These are phyloP conservation scores for Habropoda laboriosa DNA, from an alignment of 1,140 invertebrate species.

Conservation along the genomic window DNA sequence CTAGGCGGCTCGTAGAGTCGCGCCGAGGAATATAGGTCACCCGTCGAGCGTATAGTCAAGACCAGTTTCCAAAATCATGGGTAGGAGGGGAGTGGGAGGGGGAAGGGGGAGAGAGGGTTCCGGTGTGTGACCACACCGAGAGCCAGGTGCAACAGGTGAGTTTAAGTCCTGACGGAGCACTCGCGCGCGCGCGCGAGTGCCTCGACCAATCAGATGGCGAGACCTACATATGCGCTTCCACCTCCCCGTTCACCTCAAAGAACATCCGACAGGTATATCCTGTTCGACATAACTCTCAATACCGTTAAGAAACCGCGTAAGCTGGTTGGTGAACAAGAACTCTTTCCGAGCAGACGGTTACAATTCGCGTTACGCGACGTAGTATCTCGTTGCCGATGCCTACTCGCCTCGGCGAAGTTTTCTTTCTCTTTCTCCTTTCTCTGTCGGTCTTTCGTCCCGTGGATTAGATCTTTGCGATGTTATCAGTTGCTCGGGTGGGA, in stretches of 20 bases:
- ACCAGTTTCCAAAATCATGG: slow-evolving; percentile 60
- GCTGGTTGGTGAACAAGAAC: slow-evolving; percentile 34
- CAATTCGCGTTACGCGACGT: background rate
- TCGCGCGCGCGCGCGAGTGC: slow-evolving; percentile 30
- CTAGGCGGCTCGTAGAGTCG: background rate
- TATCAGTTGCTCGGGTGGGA: too few relatives aligned
- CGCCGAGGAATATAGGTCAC: slow-evolving; percentile 18
- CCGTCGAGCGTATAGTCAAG: slow-evolving; percentile 16
- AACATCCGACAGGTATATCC: slow-evolving; percentile 51
- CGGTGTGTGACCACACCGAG: slow-evolving; percentile 58
- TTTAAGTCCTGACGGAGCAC: slow-evolving; percentile 35
- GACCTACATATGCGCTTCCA: slow-evolving; percentile 65
- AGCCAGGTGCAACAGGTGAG: slow-evolving; percentile 69
- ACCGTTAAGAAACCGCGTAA: slow-evolving; percentile 54
- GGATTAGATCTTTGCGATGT: too few relatives aligned
- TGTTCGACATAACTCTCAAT: slow-evolving; percentile 58
- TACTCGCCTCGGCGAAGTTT: too few relatives aligned
- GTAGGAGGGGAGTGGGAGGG: too few relatives aligned
- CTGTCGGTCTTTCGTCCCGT: too few relatives aligned
- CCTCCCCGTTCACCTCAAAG: slow-evolving; percentile 40
- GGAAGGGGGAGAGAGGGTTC: too few relatives aligned
- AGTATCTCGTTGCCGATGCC: too few relatives aligned
- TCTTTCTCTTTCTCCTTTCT: too few relatives aligned
- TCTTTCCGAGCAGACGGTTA: slow-evolving; percentile 38
- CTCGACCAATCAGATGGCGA: slow-evolving; percentile 56